These are phyloP conservation scores for Brachyptera putata DNA, from an alignment of 2,888 invertebrate genomes.

Conservation along the genomic window DNA sequence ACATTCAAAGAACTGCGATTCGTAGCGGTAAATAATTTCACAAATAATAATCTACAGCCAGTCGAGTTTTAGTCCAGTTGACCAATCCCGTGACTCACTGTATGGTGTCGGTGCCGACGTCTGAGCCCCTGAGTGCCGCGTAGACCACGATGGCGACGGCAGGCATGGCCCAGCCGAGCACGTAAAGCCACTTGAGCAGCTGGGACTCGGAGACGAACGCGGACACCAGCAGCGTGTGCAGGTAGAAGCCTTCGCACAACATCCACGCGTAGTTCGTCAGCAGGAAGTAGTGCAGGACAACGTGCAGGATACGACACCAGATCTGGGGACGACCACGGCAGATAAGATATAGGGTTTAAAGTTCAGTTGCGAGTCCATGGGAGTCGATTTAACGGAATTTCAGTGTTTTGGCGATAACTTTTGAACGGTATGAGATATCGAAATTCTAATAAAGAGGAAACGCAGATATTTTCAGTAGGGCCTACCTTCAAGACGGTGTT, in stretches of 20 bases:
- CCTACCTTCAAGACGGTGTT: too few species aligned
- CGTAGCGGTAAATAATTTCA: too few species aligned
- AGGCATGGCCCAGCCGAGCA: constrained; percentile 82
- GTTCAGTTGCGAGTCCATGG: too few species aligned
- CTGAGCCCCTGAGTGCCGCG: constrained; percentile 58
- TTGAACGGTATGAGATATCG: too few species aligned
- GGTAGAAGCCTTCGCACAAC: constrained; percentile 91
- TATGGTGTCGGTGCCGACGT: constrained; percentile 42
- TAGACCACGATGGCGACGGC: constrained; percentile 62
- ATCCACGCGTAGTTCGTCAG: constrained; percentile 95
- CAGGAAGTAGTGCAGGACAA: constrained; percentile 80
- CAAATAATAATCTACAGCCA: too few species aligned
- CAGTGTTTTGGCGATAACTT: too few species aligned
- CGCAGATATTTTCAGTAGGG: too few species aligned
- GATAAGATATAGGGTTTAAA: too few species aligned
- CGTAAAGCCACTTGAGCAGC: constrained; percentile 75
- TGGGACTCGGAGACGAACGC: constrained; percentile 87
- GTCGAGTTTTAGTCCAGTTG: too few species aligned
- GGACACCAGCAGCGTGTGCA: constrained; percentile 87
- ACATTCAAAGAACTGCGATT: too few species aligned
- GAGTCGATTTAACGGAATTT: too few species aligned
- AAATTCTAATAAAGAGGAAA: too few species aligned
- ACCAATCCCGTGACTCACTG: not conserved
- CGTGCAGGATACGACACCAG: constrained; percentile 78
- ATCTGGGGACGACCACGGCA: constrained; percentile 50